Conservation (phyloP, 2,888 invertebrate species). For the Polyploca ridens region DNA sequence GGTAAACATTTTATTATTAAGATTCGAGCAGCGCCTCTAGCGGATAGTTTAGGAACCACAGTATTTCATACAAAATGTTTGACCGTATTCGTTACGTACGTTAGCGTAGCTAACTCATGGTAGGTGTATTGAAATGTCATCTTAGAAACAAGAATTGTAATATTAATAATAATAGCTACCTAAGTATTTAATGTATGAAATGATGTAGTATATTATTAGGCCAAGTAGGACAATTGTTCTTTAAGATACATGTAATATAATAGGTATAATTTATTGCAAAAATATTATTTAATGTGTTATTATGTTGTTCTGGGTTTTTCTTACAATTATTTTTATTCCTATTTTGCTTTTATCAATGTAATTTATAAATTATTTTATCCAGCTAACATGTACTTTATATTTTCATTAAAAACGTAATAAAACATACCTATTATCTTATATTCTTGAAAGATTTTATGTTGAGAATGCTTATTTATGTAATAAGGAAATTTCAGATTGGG, state of each 20-base stretch:
- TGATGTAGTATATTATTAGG: slow-evolving; percentile 55
- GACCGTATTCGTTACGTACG: no score
- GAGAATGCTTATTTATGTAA: background rate
- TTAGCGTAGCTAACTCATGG: no score
- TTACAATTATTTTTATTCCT: background rate
- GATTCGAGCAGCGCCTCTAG: no score
- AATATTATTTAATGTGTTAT: slow-evolving; percentile 15
- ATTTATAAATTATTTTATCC: background rate
- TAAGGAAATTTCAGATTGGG: background rate
- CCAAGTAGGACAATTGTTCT: slow-evolving; percentile 61
- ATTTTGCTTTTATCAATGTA: background rate
- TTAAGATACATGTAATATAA: slow-evolving; percentile 44
- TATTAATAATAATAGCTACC: slow-evolving; percentile 38
- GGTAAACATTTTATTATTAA: no score
- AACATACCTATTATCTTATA: slow-evolving; percentile 8
- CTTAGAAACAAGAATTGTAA: slow-evolving; percentile 44
- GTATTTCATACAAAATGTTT: no score
- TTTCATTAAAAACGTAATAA: slow-evolving; percentile 15
- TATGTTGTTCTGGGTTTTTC: background rate
- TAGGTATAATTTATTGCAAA: slow-evolving; percentile 35
- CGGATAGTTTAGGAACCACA: no score
- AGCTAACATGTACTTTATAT: background rate
- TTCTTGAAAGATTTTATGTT: background rate
- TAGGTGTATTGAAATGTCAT: slow-evolving; percentile 23
- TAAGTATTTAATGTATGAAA: slow-evolving; percentile 51